Conservation (phyloP, 2,113 vertebrate genomes). For the Grammomys surdaster region DNA sequence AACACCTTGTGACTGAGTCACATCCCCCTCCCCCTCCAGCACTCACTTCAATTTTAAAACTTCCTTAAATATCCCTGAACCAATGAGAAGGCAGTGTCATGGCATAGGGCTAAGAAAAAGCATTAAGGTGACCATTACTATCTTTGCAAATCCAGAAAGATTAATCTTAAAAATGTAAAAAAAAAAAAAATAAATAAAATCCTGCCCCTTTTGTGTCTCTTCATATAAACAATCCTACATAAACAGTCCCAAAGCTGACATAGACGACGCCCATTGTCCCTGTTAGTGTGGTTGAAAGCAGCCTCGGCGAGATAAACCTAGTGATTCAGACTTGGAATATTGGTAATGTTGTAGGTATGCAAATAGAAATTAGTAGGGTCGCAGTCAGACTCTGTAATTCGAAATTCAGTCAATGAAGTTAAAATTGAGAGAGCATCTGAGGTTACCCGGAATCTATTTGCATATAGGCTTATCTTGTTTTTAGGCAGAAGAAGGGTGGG, state of each 20-base stretch:
- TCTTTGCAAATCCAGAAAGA: neutral
- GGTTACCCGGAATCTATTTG: conserved; percentile 70
- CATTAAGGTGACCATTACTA: neutral
- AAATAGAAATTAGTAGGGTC: conserved; percentile 60
- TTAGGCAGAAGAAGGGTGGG: conserved; percentile 47
- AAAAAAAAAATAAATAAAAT: neutral
- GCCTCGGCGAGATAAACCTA: neutral
- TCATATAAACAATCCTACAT: neutral
- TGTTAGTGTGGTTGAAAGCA: neutral
- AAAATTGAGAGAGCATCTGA: conserved; percentile 60
- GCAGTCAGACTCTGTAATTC: conserved; percentile 54
- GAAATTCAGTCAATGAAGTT: conserved; percentile 69
- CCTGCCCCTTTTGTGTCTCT: neutral
- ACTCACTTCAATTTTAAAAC: neutral
- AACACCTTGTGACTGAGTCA: neutral
- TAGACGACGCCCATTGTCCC: conserved; percentile 1
- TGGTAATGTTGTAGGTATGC: conserved; percentile 72
- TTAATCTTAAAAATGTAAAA: neutral
- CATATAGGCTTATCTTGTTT: conserved; percentile 79
- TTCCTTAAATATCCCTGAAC: neutral
- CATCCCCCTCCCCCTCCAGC: neutral
- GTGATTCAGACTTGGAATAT: conserved; percentile 63
- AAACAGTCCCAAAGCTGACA: neutral
- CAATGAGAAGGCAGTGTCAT: neutral
- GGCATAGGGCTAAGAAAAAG: neutral